Evolutionary conservation across 2,797 vertebrate genomes (phyloP), one percentile per base, ranked within the genome.

Genomic region (Muscicapa striata): DNA sequence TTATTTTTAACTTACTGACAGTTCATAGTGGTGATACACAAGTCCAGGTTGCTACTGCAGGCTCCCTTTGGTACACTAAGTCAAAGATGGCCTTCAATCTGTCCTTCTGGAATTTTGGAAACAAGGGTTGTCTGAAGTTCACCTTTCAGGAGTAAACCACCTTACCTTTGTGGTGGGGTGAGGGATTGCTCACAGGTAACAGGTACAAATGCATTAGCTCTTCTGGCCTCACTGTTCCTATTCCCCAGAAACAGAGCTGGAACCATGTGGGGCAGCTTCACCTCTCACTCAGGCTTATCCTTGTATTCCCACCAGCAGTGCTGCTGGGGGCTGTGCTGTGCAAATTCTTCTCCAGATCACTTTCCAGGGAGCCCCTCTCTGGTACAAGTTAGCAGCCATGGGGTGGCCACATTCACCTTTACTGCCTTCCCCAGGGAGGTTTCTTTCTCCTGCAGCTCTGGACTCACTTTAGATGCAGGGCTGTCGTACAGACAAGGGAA

Each of bases 1-100:
- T 78, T 93, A 68, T 95, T 95, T 96, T 95, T 87, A 95, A 83
- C 68, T 77, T 87, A 54, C 68, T 89, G 95, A 88, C 93, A 87
- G 61, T 84, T 93, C 64, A 68, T 64, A 89, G 86, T 82, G 30
- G 49, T 64, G 64, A 90, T 82, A 69, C 63, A 55, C 34, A 76
- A 84, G 63, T 36, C 59, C 77, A 22, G 1, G 63, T 57, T 88
- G 70, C 67, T 86, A 24, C 62, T 94, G 89, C 66, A 86, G 74
- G 52, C 45, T 94, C 83, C 63, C 63, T 91, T 92, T 91, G 69
- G 63, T 74, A 73, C 32, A 52, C 20, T 81, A 73, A 94, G 83
- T 84, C 70, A 89, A 90, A 89, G 45, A 43, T 34, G 59, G 70
- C 20, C 32, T 91, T 95, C 46, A 36, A 38, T 82, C 52, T 70